Evolutionary conservation across 2,888 invertebrate genomes (phyloP).

Genomic region (Lycaena phlaeas): DNA sequence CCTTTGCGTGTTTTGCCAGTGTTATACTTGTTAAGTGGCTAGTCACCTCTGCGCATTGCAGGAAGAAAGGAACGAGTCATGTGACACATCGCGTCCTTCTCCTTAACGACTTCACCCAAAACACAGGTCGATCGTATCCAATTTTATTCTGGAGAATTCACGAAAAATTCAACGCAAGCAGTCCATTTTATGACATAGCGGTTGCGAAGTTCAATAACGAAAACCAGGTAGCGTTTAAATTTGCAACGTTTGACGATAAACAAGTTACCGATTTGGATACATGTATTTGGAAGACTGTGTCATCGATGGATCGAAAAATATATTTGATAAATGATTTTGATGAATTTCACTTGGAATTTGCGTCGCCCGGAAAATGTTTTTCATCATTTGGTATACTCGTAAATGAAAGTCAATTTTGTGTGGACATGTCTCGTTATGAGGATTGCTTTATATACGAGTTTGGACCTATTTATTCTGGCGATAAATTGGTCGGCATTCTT

Average conservation of each 20-base stretch:
- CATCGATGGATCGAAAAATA: slow-evolving; percentile 46
- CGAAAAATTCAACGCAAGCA: slow-evolving; percentile 35
- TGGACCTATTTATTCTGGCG: slow-evolving; percentile 41
- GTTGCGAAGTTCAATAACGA: slow-evolving; percentile 44
- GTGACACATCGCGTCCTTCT: slow-evolving; percentile 39
- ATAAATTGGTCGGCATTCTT: slow-evolving; percentile 44
- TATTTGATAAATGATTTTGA: slow-evolving; percentile 50
- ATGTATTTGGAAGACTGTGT: slow-evolving; percentile 52
- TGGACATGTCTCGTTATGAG: slow-evolving; percentile 38
- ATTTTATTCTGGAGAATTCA: slow-evolving; percentile 49
- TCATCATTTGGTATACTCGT: slow-evolving; percentile 38
- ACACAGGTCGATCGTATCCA: slow-evolving; percentile 40
- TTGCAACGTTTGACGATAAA: slow-evolving; percentile 35
- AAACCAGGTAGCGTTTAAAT: slow-evolving; percentile 28
- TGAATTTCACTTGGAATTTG: slow-evolving; percentile 28
- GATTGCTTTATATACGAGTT: slow-evolving; percentile 57
- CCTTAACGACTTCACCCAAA: slow-evolving; percentile 39
- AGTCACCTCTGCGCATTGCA: slow-evolving; percentile 52
- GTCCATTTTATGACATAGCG: slow-evolving; percentile 42
- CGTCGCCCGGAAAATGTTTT: slow-evolving; percentile 27
- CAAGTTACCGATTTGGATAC: slow-evolving; percentile 25
- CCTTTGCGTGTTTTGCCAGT: slow-evolving; percentile 51
- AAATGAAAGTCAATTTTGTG: slow-evolving; percentile 42
- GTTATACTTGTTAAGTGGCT: slow-evolving; percentile 48
- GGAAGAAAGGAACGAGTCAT: slow-evolving; percentile 25